Conservation (phyloP, 1,140 invertebrate species). For the fruit fly (Drosophila melanogaster) region DNA sequence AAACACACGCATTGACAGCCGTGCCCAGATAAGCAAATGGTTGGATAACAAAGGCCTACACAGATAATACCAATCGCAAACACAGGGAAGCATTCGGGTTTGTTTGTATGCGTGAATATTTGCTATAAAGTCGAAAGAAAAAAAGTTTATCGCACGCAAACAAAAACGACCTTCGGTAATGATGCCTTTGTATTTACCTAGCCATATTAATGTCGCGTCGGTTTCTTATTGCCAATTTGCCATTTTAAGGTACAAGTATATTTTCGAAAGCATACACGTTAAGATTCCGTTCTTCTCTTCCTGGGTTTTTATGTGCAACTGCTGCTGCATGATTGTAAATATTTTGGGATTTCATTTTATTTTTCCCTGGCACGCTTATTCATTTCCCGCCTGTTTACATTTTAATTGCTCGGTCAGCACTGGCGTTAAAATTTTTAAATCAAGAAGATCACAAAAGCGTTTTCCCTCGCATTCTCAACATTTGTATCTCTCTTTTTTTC, state of each 20-base stretch:
- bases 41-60: slow-evolving; percentile 63
- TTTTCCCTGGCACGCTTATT: slow-evolving; percentile 1
- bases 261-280: slow-evolving; percentile 25
- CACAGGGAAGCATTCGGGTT: slow-evolving; percentile 10
- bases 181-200: slow-evolving; percentile 45
- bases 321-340: not conserved
- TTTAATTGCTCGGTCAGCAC: slow-evolving; percentile 13
- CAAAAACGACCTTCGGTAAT: slow-evolving; percentile 71
- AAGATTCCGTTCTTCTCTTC: slow-evolving; percentile 20
- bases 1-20: slow-evolving; percentile 16
- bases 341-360: slow-evolving; percentile 4
- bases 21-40: slow-evolving; percentile 60
- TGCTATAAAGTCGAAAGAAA: slow-evolving; percentile 44
- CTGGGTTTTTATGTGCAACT: slow-evolving; percentile 4
- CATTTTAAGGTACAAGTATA: slow-evolving; percentile 5
- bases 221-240: slow-evolving; percentile 52
- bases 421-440: slow-evolving; percentile 2
- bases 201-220: slow-evolving; percentile 47
- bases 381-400: slow-evolving; percentile 23
- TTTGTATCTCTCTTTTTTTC: not conserved
- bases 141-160: slow-evolving; percentile 66
- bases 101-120: slow-evolving; percentile 56
- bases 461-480: not conserved
- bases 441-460: not conserved
- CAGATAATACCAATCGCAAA: slow-evolving; percentile 40